Percentiles rank a stretch among this genome's conserved stretches.
These are phyloP conservation scores for Ptiloglossa arizonensis DNA, from an alignment of 1,140 invertebrate genomes.

Conservation along the genomic window DNA sequence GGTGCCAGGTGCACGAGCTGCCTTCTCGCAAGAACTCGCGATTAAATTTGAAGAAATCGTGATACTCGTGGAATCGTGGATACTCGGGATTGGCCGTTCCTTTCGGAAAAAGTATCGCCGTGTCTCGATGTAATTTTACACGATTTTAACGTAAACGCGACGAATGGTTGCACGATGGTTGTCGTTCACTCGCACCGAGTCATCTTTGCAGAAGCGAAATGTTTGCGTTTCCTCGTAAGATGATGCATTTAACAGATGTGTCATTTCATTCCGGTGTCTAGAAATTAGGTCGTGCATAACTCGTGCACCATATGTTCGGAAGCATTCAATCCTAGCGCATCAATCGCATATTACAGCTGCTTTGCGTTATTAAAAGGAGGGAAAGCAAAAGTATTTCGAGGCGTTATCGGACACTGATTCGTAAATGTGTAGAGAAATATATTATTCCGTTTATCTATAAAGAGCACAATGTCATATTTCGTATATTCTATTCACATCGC, in stretches of 20 bases:
- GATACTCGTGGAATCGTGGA: conserved; percentile 57
- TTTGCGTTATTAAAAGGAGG: neutral
- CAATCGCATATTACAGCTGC: conserved; percentile 6
- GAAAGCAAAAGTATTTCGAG: neutral
- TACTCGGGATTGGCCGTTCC: too few relatives aligned
- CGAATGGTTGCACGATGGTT: too few relatives aligned
- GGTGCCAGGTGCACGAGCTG: conserved; percentile 68
- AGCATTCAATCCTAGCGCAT: neutral
- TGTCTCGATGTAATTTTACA: neutral
- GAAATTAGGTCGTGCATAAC: conserved; percentile 57
- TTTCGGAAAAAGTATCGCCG: neutral
- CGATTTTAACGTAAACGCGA: neutral
- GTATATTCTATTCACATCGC: conserved; percentile 8
- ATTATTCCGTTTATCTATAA: conserved; percentile 14
- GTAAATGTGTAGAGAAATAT: conserved; percentile 43
- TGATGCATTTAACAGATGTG: conserved; percentile 55
- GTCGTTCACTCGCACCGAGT: too few relatives aligned
- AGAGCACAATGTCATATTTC: conserved; percentile 30
- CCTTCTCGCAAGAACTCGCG: conserved; percentile 52
- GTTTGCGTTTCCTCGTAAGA: conserved; percentile 13
- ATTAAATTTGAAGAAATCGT: conserved; percentile 55
- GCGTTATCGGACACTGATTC: neutral
- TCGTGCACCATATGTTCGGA: conserved; percentile 36
- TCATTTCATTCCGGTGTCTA: conserved; percentile 29
- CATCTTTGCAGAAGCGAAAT: conserved; percentile 2